A percentile compares a stretch with the other conserved stretches of the same genome.
phyloP scores from a whole-genome alignment of 2,113 vertebrate species.

The Tyto alba region DNA sequence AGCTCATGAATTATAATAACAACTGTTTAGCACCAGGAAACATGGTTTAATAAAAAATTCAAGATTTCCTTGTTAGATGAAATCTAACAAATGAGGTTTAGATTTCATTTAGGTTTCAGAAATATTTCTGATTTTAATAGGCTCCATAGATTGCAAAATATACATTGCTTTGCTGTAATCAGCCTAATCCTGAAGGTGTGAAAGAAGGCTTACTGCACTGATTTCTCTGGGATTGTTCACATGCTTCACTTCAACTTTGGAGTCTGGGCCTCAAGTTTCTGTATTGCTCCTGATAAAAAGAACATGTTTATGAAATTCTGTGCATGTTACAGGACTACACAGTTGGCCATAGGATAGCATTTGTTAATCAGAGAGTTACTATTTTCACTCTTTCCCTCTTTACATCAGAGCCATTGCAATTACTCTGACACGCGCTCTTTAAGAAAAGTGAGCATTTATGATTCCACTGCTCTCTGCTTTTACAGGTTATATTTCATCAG shows the following conservation, averaged over 20 bases:
- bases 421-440: fast-evolving
- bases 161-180: neutral
- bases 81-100: neutral
- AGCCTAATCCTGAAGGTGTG: neutral
- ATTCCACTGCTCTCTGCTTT: neutral
- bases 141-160: neutral
- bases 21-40: neutral
- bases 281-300: neutral
- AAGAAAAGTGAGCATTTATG: neutral
- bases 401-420: neutral
- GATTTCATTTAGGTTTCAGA: neutral
- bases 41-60: neutral
- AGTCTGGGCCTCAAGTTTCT: neutral
- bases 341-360: neutral
- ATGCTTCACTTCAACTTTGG: neutral
- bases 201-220: neutral
- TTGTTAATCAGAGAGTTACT: neutral
- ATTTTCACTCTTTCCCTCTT: neutral
- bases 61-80: neutral
- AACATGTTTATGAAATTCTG: neutral
- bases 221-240: neutral
- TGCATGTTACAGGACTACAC: neutral
- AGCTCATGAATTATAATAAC: neutral
- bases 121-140: neutral
- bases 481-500: neutral